A percentile compares a stretch with the other conserved stretches of the same genome.
phyloP scores from a whole-genome alignment of 1,140 invertebrate genomes.

The Apis florea region DNA sequence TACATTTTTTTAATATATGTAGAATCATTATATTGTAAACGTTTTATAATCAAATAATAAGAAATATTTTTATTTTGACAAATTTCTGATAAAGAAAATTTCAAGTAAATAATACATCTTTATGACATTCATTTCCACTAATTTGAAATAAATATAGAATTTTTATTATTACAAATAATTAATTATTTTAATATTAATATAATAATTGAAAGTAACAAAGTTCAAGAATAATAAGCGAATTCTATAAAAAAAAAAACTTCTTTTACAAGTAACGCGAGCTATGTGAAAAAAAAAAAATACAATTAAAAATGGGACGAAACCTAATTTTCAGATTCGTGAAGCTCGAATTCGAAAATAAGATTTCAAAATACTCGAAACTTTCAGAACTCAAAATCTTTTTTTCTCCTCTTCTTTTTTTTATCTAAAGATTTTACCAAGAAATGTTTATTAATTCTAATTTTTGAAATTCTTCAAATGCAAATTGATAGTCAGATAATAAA shows the following conservation, averaged over 20 bases:
- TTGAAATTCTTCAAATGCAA: too few relatives aligned
- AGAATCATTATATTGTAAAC: neutral
- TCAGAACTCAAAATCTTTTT: too few relatives aligned
- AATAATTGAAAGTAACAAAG: slow-evolving; percentile 1
- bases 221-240: neutral
- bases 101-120: too few relatives aligned
- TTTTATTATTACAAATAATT: neutral
- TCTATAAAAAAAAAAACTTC: neutral
- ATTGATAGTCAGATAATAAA: too few relatives aligned
- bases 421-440: too few relatives aligned
- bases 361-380: too few relatives aligned
- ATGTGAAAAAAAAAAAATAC: neutral
- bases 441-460: too few relatives aligned
- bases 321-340: too few relatives aligned
- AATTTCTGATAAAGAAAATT: neutral
- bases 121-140: too few relatives aligned
- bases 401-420: too few relatives aligned
- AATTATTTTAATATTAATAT: neutral
- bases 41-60: neutral
- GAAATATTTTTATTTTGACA: neutral
- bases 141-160: neutral
- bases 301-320: too few relatives aligned
- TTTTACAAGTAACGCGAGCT: neutral
- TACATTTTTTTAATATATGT: neutral
- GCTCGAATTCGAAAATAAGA: too few relatives aligned